These are phyloP conservation scores for Myotis daubentonii DNA, from an alignment of 2,797 vertebrate species.

Conservation along the genomic window DNA sequence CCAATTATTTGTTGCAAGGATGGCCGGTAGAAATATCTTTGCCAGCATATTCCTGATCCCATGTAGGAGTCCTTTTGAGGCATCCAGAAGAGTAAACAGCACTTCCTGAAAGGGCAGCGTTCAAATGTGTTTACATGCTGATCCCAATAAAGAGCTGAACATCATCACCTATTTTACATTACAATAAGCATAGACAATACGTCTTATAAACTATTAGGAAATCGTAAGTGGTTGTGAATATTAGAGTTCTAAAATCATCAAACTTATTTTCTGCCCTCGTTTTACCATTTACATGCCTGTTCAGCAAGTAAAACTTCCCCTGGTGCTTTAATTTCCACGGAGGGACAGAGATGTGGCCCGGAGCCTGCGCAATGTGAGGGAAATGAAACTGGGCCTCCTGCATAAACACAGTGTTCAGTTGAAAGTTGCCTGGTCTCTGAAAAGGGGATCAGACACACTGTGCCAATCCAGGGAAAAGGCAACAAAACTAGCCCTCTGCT, in stretches of 20 bases:
- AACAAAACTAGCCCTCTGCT: background rate
- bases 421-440: background rate
- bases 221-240: background rate
- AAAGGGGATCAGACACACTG: background rate
- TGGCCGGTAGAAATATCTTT: constrained; percentile 85
- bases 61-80: constrained; percentile 85
- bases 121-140: constrained; percentile 53
- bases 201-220: background rate
- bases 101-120: constrained; percentile 84
- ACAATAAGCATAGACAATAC: background rate
- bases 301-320: background rate
- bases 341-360: background rate
- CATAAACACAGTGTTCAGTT: background rate
- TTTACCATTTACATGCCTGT: background rate
- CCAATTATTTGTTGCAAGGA: constrained; percentile 87
- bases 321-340: background rate
- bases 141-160: constrained; percentile 30
- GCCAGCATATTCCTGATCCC: constrained; percentile 83
- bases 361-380: background rate
- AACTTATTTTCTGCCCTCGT: background rate
- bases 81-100: constrained; percentile 88
- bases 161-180: background rate
- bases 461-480: background rate
- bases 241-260: background rate
- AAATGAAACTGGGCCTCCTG: background rate